Conservation (phyloP, 2,113 vertebrate genomes). For the Petromus typicus region DNA sequence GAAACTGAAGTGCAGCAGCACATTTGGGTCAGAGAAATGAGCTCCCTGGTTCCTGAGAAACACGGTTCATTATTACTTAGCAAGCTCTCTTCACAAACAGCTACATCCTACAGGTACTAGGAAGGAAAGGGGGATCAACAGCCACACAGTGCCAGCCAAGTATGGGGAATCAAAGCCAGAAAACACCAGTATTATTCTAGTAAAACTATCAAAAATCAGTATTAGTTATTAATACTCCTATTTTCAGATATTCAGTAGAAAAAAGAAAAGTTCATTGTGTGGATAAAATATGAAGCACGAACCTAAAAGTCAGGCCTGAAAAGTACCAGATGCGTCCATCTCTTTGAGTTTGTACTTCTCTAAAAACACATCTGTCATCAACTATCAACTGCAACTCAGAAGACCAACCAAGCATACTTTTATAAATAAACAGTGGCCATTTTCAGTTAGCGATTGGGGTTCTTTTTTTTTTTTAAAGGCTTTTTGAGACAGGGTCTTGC, state of each 20-base stretch:
- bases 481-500: too few species aligned
- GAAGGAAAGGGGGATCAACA: slow-evolving; percentile 90
- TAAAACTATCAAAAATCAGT: slow-evolving; percentile 84
- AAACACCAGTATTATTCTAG: slow-evolving; percentile 86
- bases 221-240: slow-evolving; percentile 78
- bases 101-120: not conserved
- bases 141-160: slow-evolving; percentile 85
- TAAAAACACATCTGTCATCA: slow-evolving; percentile 87
- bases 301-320: slow-evolving; percentile 80
- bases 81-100: slow-evolving; percentile 6
- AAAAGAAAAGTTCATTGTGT: slow-evolving; percentile 52
- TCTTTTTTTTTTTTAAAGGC: too few species aligned
- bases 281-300: slow-evolving; percentile 85
- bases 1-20: slow-evolving; percentile 26
- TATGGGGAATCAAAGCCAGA: slow-evolving; percentile 84
- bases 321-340: slow-evolving; percentile 87
- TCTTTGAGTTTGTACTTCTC: slow-evolving; percentile 85
- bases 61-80: slow-evolving; percentile 20
- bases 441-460: slow-evolving; percentile 72
- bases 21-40: slow-evolving; percentile 59
- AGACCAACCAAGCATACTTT: slow-evolving; percentile 81
- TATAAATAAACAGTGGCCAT: slow-evolving; percentile 87
- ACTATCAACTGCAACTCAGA: slow-evolving; percentile 83
- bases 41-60: slow-evolving; percentile 2
- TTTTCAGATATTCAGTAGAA: slow-evolving; percentile 81